Evolutionary conservation across 2,888 invertebrate species (phyloP), one percentile per base, ranked within the genome.

Genomic region (Mayetiola destructor): DNA sequence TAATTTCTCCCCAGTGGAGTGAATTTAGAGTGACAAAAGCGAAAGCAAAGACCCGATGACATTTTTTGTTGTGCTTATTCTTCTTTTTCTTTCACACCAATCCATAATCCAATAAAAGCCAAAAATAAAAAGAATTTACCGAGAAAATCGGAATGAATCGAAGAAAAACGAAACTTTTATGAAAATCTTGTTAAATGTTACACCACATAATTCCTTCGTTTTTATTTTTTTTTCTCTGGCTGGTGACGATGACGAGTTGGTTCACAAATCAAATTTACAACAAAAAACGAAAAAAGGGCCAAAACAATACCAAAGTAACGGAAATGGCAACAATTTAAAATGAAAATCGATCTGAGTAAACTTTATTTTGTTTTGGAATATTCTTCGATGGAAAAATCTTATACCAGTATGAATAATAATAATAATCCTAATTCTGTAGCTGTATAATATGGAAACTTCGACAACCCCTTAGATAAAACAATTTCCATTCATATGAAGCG

Each of bases 151-250:
- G n/a, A 23, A 27, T 27, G n/a, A 48, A 27, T 27, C 23, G 27
- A 48, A 27, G 21, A 42, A 10, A 16, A 48, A 48, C 23, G 27
- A 48, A 48, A 48, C 23, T 27, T 27, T 40, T 40, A 23, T 23
- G 40, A 40, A 48, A 48, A 48, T 48, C 48, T 48, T 48, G 48
- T 48, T 48, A 48, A 48, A 48, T 48, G 48, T 48, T 48, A 48
- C 29, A 48, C 48, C 48, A 48, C 48, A 48, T 48, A 48, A 27
- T 48, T 14, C 12, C n/a, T 36, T 36, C 12, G 6, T 36, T 9
- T 36, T 39, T 12, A 16, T 39, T 39, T 39, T 12, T 36, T 5
- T 36, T 36, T 36, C 3, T 9, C 3, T 36, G 3, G 5, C n/a
- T 36, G 12, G 36, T 36, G 6, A 23, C n/a, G n/a, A n/a, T n/a